phyloP scores from a whole-genome alignment of 2,797 vertebrate genomes.

The Cirrhinus mrigala region DNA sequence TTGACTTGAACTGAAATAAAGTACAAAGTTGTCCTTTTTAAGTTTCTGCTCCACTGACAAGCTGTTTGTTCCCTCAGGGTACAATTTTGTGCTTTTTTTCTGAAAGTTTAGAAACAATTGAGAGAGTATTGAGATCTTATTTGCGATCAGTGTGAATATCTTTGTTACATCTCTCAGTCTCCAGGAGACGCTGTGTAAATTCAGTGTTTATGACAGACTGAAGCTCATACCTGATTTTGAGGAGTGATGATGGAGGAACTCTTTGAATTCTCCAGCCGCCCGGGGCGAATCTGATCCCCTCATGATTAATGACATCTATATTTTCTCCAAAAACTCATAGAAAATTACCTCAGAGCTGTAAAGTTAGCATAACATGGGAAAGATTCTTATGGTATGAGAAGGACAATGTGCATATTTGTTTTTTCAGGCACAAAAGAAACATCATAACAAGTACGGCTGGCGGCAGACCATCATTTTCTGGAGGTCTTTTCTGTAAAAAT shows the following conservation, averaged over 20 bases:
- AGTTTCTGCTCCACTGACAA: neutral
- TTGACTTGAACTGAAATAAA: neutral
- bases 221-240: neutral
- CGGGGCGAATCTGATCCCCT: constrained; percentile 52
- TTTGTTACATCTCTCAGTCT: neutral
- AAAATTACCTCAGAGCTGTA: constrained; percentile 50
- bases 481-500: constrained; percentile 54
- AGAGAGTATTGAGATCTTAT: neutral
- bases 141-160: neutral
- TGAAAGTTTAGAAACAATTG: neutral
- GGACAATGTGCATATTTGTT: constrained; percentile 59
- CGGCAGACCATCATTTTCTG: constrained; percentile 70
- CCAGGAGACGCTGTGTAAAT: neutral
- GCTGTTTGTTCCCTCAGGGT: neutral
- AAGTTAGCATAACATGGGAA: constrained; percentile 61
- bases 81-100: neutral
- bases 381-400: constrained; percentile 59
- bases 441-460: constrained; percentile 60
- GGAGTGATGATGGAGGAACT: neutral
- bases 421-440: constrained; percentile 43
- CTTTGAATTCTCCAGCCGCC: constrained; percentile 54
- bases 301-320: constrained; percentile 61
- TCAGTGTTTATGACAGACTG: neutral
- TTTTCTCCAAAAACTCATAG: constrained; percentile 40
- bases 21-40: neutral